Evolutionary conservation across 2,113 vertebrate genomes (phyloP).

Genomic region (Terrapene triunguis): DNA sequence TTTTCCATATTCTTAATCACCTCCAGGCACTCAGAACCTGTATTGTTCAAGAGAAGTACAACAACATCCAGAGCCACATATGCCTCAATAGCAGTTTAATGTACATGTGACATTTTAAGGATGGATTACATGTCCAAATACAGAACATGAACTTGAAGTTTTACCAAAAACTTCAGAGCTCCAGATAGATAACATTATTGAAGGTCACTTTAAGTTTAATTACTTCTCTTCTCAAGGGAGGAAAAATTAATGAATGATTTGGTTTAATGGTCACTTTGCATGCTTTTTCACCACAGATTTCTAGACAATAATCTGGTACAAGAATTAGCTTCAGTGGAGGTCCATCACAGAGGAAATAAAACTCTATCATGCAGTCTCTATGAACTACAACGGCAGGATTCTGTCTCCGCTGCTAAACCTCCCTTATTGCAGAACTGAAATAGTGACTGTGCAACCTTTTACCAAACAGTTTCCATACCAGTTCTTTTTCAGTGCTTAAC

Average conservation of each 20-base stretch:
- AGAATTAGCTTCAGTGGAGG: background rate
- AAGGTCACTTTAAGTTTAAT: background rate
- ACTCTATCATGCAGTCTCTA: background rate
- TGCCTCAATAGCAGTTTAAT: constrained; percentile 32
- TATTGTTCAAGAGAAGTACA: constrained; percentile 16
- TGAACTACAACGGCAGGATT: background rate
- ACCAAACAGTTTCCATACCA: background rate
- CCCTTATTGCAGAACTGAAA: constrained; percentile 7
- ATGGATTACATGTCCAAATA: constrained; percentile 24
- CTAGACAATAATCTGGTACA: background rate
- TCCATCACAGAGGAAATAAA: background rate
- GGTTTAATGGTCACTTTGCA: constrained; percentile 2
- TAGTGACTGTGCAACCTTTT: background rate
- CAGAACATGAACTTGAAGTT: constrained; percentile 11
- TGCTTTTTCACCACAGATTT: background rate
- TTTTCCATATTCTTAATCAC: constrained; percentile 56
- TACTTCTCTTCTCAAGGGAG: background rate
- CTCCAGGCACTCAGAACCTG: constrained; percentile 41
- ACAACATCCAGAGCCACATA: background rate
- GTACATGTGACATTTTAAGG: constrained; percentile 23
- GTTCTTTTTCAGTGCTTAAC: background rate
- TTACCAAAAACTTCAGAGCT: background rate
- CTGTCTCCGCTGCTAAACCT: background rate
- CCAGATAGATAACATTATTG: background rate
- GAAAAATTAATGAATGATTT: background rate